These are phyloP conservation scores for Leptinotarsa tumamoca DNA, from an alignment of 2,888 invertebrate species.

Conservation along the genomic window DNA sequence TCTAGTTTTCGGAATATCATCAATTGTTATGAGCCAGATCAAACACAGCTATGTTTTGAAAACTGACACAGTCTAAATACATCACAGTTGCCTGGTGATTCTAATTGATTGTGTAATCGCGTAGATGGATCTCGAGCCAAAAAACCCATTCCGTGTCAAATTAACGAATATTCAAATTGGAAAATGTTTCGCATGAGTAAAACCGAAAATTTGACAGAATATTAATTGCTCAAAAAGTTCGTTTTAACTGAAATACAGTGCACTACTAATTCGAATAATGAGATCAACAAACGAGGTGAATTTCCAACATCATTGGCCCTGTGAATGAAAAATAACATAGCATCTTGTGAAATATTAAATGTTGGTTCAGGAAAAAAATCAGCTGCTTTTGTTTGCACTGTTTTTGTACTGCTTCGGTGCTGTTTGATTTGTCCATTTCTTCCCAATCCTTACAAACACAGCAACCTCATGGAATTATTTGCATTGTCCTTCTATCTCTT, in stretches of 20 bases:
- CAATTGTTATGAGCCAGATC: constrained; percentile 12
- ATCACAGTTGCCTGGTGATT: background rate
- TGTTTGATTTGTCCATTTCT: no score
- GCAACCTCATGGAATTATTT: no score
- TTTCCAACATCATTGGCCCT: no score
- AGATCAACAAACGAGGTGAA: no score
- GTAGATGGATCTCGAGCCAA: background rate
- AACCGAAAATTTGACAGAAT: background rate
- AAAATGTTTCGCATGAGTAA: constrained; percentile 5
- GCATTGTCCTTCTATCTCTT: no score
- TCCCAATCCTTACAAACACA: no score
- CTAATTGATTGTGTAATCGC: background rate
- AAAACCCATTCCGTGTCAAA: background rate
- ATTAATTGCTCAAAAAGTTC: background rate
- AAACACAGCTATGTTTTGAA: background rate
- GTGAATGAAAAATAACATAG: no score
- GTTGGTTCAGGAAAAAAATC: no score
- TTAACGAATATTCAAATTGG: constrained; percentile 12
- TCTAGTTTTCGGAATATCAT: background rate
- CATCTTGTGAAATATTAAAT: no score
- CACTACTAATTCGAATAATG: background rate
- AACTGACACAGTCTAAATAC: background rate
- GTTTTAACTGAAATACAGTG: background rate
- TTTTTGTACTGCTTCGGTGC: no score
- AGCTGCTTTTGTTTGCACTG: no score